These are phyloP conservation scores for Fabriciana adippe DNA, from an alignment of 2,888 invertebrate genomes.

Conservation along the genomic window DNA sequence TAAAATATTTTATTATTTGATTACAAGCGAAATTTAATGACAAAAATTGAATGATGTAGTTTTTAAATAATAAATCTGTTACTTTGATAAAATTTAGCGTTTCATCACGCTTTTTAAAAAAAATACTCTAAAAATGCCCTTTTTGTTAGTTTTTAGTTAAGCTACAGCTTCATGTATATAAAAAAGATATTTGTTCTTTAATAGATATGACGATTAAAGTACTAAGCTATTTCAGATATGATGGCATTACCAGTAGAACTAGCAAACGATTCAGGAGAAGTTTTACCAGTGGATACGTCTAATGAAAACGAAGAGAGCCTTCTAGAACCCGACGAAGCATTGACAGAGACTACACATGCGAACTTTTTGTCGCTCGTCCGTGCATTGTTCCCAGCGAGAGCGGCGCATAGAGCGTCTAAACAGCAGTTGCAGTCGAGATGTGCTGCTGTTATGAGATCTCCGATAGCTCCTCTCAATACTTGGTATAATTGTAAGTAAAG, in stretches of 20 bases:
- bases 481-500: constrained; percentile 85
- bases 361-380: constrained; percentile 94
- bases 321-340: constrained; percentile 62
- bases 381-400: constrained; percentile 92
- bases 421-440: constrained; percentile 88
- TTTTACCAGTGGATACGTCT: constrained; percentile 58
- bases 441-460: constrained; percentile 88
- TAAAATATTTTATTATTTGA: too few species aligned
- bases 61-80: too few species aligned
- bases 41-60: too few species aligned
- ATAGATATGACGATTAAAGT: background rate
- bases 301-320: constrained; percentile 48
- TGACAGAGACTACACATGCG: constrained; percentile 91
- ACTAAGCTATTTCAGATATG: constrained; percentile 79
- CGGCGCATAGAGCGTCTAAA: constrained; percentile 91
- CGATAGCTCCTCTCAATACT: constrained; percentile 90
- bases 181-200: too few species aligned
- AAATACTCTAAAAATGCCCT: too few species aligned
- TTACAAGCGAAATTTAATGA: too few species aligned
- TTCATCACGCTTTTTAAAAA: too few species aligned
- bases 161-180: too few species aligned
- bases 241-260: constrained; percentile 89
- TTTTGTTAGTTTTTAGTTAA: too few species aligned
- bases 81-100: too few species aligned
- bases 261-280: constrained; percentile 82